Evolutionary conservation across 2,888 invertebrate species (phyloP).

Genomic region (Embidobia sp.): DNA sequence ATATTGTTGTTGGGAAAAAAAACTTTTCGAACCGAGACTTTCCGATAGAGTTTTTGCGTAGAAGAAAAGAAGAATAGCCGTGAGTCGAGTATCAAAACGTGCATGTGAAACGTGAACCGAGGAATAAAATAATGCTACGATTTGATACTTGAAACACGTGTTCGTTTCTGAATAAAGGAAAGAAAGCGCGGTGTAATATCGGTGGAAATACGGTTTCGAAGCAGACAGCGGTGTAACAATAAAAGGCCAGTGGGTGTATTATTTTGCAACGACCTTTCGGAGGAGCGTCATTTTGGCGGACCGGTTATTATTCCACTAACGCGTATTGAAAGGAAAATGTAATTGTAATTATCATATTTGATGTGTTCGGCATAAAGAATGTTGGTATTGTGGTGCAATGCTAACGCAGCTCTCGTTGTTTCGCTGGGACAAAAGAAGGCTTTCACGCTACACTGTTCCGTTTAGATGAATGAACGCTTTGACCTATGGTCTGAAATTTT

Average conservation of each 20-base stretch:
- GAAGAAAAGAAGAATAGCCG: constrained; percentile 29
- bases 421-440: constrained; percentile 2
- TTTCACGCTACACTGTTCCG: background rate
- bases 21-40: constrained; percentile 16
- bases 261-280: constrained; percentile 4
- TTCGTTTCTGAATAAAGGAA: constrained; percentile 30
- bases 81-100: constrained; percentile 39
- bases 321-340: constrained; percentile 11
- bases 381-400: background rate
- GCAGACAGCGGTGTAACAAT: constrained; percentile 5
- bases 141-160: constrained; percentile 43
- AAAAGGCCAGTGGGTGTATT: constrained; percentile 1
- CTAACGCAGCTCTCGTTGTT: background rate
- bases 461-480: background rate
- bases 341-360: constrained; percentile 33
- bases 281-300: background rate
- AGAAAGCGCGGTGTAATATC: constrained; percentile 28
- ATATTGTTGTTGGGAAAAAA: constrained; percentile 27
- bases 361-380: constrained; percentile 5
- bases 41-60: constrained; percentile 18
- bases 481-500: too few species aligned
- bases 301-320: constrained; percentile 13
- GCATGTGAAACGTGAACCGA: constrained; percentile 32
- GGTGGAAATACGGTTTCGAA: constrained; percentile 19
- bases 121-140: constrained; percentile 43